Conservation (phyloP, 2,113 vertebrate species). For the Catharus fuscescens region DNA sequence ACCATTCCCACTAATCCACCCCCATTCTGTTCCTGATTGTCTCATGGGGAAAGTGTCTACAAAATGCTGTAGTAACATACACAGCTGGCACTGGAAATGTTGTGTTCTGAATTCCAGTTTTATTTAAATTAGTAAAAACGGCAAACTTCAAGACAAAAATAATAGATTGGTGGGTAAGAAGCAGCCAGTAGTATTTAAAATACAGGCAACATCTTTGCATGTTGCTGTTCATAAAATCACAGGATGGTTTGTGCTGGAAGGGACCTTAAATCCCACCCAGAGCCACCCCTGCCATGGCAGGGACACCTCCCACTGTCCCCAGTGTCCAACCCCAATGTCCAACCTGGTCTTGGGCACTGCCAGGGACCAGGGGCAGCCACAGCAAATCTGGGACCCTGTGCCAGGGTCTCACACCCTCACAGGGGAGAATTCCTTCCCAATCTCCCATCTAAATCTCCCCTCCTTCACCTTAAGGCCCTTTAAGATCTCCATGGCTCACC, state of each 20-base stretch:
- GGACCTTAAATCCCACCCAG: rapidly evolving
- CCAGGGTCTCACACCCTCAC: rapidly evolving
- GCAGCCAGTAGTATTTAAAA: neutral
- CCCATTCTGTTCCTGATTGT: neutral
- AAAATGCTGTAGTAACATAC: neutral
- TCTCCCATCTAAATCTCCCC: rapidly evolving
- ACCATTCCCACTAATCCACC: neutral
- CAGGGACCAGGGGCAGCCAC: neutral
- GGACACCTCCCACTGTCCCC: neutral
- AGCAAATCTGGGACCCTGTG: neutral
- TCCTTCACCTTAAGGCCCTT: neutral
- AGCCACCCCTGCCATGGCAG: neutral
- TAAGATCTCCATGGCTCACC: neutral
- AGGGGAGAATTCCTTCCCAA: neutral
- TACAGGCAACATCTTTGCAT: neutral
- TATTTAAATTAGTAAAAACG: neutral
- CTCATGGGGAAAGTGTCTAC: neutral
- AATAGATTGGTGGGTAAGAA: neutral
- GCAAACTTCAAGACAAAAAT: neutral
- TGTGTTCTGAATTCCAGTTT: neutral
- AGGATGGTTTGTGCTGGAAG: rapidly evolving
- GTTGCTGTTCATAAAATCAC: neutral
- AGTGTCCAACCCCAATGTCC: rapidly evolving
- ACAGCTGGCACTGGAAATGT: neutral
- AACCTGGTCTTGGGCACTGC: rapidly evolving